These are phyloP conservation scores for Gortyna flavago DNA, from an alignment of 2,888 invertebrate species.

Conservation along the genomic window DNA sequence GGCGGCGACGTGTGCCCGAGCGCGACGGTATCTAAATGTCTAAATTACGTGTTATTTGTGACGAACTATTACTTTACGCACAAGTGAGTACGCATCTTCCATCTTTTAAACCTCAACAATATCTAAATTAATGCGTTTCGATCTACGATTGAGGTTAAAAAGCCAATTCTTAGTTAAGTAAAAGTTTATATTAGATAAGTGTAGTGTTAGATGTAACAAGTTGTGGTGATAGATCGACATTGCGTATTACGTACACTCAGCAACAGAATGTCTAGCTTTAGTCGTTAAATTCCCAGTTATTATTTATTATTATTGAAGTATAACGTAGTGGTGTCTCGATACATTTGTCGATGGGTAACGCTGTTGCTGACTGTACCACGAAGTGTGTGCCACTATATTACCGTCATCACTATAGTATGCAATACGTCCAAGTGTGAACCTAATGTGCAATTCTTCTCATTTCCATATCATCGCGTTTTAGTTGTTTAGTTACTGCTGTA, in stretches of 20 bases:
- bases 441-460: slow-evolving; percentile 89
- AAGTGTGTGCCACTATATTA: slow-evolving; percentile 73
- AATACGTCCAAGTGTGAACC: slow-evolving; percentile 87
- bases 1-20: slow-evolving; percentile 64
- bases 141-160: slow-evolving; percentile 79
- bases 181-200: slow-evolving; percentile 85
- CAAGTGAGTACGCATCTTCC: slow-evolving; percentile 81
- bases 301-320: slow-evolving; percentile 56
- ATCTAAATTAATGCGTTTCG: slow-evolving; percentile 73
- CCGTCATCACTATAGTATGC: slow-evolving; percentile 79
- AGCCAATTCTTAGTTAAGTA: slow-evolving; percentile 88
- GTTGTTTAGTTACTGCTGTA: slow-evolving; percentile 87
- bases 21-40: slow-evolving; percentile 65
- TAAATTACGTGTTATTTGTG: slow-evolving; percentile 72
- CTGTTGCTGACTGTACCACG: slow-evolving; percentile 68
- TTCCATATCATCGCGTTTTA: slow-evolving; percentile 88
- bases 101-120: slow-evolving; percentile 73
- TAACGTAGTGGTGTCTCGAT: slow-evolving; percentile 42
- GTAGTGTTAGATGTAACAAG: slow-evolving; percentile 82
- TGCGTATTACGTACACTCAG: slow-evolving; percentile 76
- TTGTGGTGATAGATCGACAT: slow-evolving; percentile 78
- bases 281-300: slow-evolving; percentile 58
- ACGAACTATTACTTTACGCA: slow-evolving; percentile 75
- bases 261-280: slow-evolving; percentile 68
- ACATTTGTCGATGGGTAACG: slow-evolving; percentile 33